These are phyloP conservation scores for Dioctria linearis DNA, from an alignment of 2,888 invertebrate species.

Conservation along the genomic window DNA sequence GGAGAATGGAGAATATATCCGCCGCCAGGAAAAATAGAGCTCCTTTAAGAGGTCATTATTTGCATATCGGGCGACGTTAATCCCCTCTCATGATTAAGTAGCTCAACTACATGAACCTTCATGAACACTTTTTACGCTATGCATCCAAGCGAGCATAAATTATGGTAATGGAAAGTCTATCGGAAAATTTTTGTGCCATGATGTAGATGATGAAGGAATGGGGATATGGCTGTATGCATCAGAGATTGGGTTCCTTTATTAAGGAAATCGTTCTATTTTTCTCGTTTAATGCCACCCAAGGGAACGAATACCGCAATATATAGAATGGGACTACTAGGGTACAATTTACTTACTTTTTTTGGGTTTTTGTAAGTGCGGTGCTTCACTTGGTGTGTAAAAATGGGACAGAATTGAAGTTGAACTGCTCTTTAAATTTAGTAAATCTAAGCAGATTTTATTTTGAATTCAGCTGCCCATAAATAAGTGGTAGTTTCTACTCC, in stretches of 20 bases:
- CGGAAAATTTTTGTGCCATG: conserved; percentile 20
- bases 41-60: conserved; percentile 56
- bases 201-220: conserved; percentile 14
- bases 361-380: background rate
- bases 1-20: background rate
- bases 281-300: conserved; percentile 8
- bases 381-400: background rate
- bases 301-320: background rate
- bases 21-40: conserved; percentile 18
- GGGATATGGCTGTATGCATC: background rate
- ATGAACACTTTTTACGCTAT: conserved; percentile 19
- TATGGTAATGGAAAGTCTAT: conserved; percentile 51
- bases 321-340: conserved; percentile 13
- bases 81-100: conserved; percentile 45
- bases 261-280: conserved; percentile 13
- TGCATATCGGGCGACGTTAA: conserved; percentile 54
- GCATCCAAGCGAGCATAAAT: conserved; percentile 50
- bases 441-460: background rate
- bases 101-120: conserved; percentile 13
- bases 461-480: background rate
- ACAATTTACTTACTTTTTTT: conserved; percentile 34
- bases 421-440: background rate
- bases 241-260: conserved; percentile 4
- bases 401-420: background rate
- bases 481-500: too few relatives aligned